Evolutionary conservation across 2,113 vertebrate genomes (phyloP), one percentile per base, ranked within the genome.

Genomic region (Cyprichromis sp.): DNA sequence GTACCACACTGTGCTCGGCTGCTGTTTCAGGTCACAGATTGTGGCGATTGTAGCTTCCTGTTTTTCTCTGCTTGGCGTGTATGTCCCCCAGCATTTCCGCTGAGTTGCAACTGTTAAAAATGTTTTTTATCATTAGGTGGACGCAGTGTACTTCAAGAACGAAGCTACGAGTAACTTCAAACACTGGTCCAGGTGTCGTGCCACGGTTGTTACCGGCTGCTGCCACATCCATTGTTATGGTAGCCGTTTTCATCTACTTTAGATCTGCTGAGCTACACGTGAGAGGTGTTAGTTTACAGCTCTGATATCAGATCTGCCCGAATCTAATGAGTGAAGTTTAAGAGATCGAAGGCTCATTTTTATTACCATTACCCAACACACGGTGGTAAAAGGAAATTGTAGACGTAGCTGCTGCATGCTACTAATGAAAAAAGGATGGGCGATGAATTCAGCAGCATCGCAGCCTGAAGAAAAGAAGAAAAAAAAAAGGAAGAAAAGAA

Each of bases 251-350:
- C 42, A 5, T 78, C 42, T 6, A 13, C 45, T 78, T 78, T 52
- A 31, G 45, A 50, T 31, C 26, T 52, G 16, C 73, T 31, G 73
- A 52, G 7, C 16, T 52, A 19, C 73, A 47, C 6, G 3, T 76
- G 40, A 73, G 8, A 24, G 40, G 40, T 76, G 40, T 76, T 3
- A 76, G 26, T 78, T 19, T 50, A 31, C 73, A 52, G 73, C 73
- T 31, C 45, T 50, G 73, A 76, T 76, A 11, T 0, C 0, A 50
- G 0, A 76, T 45, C 68, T 47, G 4, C 68, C 21, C 21, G 6
- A 76, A 47, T 47, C 21, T 7, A 76, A 76, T 29, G 24, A 50
- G 71, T 76, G 40, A 47, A 31, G 9, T 50, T 76, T 76, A 31
- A 78, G 42, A 47, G 68, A 29, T 71, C 5, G 12, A 42, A 71